Percentiles rank a stretch among this genome's conserved stretches.
Conservation (phyloP, 2,888 invertebrate species). For the Carterocephalus palaemon region DNA sequence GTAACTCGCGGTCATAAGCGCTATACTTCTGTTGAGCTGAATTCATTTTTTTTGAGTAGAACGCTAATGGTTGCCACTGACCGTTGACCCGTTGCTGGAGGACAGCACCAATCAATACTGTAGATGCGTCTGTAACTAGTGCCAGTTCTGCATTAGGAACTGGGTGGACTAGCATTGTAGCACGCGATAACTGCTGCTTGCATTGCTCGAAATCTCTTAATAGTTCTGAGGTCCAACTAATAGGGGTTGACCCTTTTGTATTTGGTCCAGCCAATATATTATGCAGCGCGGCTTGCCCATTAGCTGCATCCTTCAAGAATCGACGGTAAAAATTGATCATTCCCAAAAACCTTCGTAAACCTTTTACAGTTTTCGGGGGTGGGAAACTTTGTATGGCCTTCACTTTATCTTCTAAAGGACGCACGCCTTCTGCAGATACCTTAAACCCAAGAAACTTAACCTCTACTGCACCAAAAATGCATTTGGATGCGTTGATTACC, state of each 20-base stretch:
- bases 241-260: background rate
- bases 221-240: background rate
- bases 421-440: slow-evolving; percentile 10
- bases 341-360: background rate
- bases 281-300: background rate
- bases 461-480: background rate
- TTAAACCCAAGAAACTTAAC: slow-evolving; percentile 17
- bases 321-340: slow-evolving; percentile 4
- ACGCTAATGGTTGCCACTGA: background rate
- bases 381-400: slow-evolving; percentile 25
- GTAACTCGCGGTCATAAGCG: slow-evolving; percentile 1
- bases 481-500: slow-evolving; percentile 22
- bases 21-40: slow-evolving; percentile 19
- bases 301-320: background rate
- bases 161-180: background rate
- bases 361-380: slow-evolving; percentile 18
- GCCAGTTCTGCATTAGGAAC: background rate
- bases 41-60: background rate
- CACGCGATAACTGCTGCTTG: background rate
- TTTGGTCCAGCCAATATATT: background rate
- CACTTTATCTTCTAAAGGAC: slow-evolving; percentile 14
- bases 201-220: background rate
- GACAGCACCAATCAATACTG: background rate
- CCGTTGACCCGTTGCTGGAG: background rate
- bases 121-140: slow-evolving; percentile 4